A percentile compares a stretch with the other conserved stretches of the same genome.
Conservation (phyloP, 2,888 invertebrate genomes). For the Hemicrepidius hirtus region DNA sequence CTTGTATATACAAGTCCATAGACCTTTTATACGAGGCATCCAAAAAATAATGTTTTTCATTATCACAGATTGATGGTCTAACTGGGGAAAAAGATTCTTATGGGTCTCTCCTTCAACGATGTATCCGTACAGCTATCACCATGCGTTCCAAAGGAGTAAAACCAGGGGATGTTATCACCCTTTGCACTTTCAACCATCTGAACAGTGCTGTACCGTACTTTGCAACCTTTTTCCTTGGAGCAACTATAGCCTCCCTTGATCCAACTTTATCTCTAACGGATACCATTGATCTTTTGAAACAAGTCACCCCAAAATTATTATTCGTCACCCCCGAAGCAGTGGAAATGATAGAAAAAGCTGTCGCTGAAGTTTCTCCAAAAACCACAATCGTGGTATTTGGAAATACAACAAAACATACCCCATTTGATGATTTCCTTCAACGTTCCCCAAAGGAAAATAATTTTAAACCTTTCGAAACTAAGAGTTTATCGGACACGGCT, state of each 20-base stretch:
- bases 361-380: not conserved
- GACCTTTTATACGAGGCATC: too few relatives aligned
- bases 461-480: constrained; percentile 51
- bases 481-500: constrained; percentile 49
- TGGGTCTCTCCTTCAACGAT: constrained; percentile 58
- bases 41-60: too few relatives aligned
- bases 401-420: constrained; percentile 43
- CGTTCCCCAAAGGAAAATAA: constrained; percentile 41
- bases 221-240: constrained; percentile 72
- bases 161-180: constrained; percentile 70
- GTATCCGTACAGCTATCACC: constrained; percentile 8
- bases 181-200: constrained; percentile 72
- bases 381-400: constrained; percentile 42
- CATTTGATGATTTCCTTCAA: constrained; percentile 32
- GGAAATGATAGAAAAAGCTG: constrained; percentile 26
- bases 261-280: constrained; percentile 58
- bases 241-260: constrained; percentile 62
- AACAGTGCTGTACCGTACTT: constrained; percentile 72
- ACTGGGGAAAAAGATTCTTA: constrained; percentile 65
- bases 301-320: constrained; percentile 59
- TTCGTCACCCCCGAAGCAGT: constrained; percentile 58
- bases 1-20: too few relatives aligned
- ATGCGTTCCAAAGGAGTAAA: constrained; percentile 65
- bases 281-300: constrained; percentile 56
- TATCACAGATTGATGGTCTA: constrained; percentile 70